These are phyloP conservation scores for Microchirus variegatus DNA, from an alignment of 2,797 vertebrate species.

Conservation along the genomic window DNA sequence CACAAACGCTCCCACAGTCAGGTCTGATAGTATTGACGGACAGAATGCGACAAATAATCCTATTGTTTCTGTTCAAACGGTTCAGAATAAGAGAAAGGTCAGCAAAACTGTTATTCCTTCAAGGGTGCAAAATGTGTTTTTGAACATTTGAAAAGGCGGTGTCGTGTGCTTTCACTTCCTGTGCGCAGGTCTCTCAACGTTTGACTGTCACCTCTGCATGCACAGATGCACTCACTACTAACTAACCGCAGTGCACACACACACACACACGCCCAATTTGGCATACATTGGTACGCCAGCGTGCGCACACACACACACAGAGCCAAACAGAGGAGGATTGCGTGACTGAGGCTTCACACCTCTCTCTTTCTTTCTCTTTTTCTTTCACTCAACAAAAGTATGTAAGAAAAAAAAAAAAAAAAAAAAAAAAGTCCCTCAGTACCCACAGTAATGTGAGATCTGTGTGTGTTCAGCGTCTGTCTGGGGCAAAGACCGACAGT, in stretches of 20 bases:
- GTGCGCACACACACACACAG: conserved; percentile 18
- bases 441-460: conserved; percentile 68
- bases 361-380: conserved; percentile 19
- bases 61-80: too few species aligned
- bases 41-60: too few species aligned
- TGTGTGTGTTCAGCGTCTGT: conserved; percentile 39
- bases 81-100: too few species aligned
- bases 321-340: conserved; percentile 44
- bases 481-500: conserved; percentile 34
- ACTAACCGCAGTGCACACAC: conserved; percentile 29
- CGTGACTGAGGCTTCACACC: conserved; percentile 75
- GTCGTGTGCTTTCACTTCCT: conserved; percentile 53
- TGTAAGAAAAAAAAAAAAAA: conserved; percentile 66
- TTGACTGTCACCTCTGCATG: conserved; percentile 29
- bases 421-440: conserved; percentile 60
- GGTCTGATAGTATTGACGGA: too few species aligned
- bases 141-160: conserved; percentile 13
- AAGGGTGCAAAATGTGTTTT: conserved; percentile 22
- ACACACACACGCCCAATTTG: conserved; percentile 23
- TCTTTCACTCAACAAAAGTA: conserved; percentile 50
- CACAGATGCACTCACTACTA: conserved; percentile 15
- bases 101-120: too few species aligned
- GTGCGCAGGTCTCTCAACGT: conserved; percentile 13
- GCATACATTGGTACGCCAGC: conserved; percentile 1
- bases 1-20: too few species aligned